A percentile compares a stretch with the other conserved stretches of the same genome.
These are phyloP conservation scores for Leucoraja ocellata DNA, from an alignment of 2,797 vertebrate species.

Conservation along the genomic window DNA sequence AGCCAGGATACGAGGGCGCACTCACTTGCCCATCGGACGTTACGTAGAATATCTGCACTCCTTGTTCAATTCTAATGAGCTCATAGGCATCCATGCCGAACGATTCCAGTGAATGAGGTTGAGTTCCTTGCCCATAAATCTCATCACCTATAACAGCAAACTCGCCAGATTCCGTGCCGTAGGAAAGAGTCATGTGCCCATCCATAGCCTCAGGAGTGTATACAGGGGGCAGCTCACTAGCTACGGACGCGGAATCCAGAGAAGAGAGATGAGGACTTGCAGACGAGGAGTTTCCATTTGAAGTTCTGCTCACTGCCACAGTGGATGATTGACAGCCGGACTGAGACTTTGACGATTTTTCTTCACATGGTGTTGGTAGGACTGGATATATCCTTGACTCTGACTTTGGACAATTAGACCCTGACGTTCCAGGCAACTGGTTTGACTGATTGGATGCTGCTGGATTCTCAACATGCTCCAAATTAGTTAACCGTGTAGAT, in stretches of 20 bases:
- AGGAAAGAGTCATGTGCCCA: conserved; percentile 84
- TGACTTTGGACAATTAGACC: conserved; percentile 43
- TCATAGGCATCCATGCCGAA: conserved; percentile 81
- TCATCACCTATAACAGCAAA: conserved; percentile 75
- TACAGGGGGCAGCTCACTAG: conserved; percentile 72
- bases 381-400: conserved; percentile 61
- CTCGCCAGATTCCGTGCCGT: conserved; percentile 82
- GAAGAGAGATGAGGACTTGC: conserved; percentile 55
- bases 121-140: conserved; percentile 68
- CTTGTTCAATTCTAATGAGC: conserved; percentile 77
- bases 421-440: conserved; percentile 34
- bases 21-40: conserved; percentile 87
- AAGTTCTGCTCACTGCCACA: conserved; percentile 46
- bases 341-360: conserved; percentile 54
- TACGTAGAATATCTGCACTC: conserved; percentile 95
- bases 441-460: conserved; percentile 21
- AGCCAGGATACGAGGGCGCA: conserved; percentile 91
- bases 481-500: conserved; percentile 63
- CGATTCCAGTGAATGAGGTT: conserved; percentile 66
- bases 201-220: conserved; percentile 82
- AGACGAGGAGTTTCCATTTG: conserved; percentile 37
- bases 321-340: conserved; percentile 45
- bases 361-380: conserved; percentile 57
- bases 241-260: conserved; percentile 45
- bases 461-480: conserved; percentile 56